Base-by-base conservation (phyloP, 1,140 invertebrate species). In the Hylyphantes graminicola region DNA sequence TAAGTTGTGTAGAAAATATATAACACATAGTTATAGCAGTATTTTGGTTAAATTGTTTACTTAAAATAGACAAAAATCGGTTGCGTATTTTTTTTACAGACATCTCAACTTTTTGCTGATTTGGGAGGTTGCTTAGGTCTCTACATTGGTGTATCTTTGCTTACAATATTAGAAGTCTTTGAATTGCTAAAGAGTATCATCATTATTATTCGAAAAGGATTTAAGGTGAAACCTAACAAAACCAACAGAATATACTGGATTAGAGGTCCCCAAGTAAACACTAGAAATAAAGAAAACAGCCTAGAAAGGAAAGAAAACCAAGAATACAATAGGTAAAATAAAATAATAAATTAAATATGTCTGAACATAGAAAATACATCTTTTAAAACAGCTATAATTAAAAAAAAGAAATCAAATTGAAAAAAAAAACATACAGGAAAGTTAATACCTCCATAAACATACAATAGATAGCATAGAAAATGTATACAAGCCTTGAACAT, bases 51-150 rank as follows among this genome's bases (percentile, higher is more conserved):
- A n/a, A n/a, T n/a, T n/a, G n/a, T n/a, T n/a, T n/a, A n/a, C n/a
- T n/a, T n/a, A n/a, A n/a, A n/a, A n/a, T n/a, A n/a, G n/a, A n/a
- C n/a, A n/a, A n/a, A n/a, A 59, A n/a, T 59, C 11, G 35, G 1
- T 35, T 35, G 7, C 11, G 12, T 9, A 13, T 59, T 76, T 78
- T 17, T n/a, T 57, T 78, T 35, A 10, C 72, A 85, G 85, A 70
- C 76, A 13, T 76, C 85, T 59, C 76, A 85, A 13, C 53, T 85
- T 9, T 85, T 85, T 76, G 85, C 85, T 54, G 77, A 85, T 68
- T 51, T 85, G n/a, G 85, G 85, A 57, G 85, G 85, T 9, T 79
- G 76, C 55, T 68, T 85, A 53, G 85, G 85, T 7, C 63, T 85
- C 4, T 85, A 85, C 67, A 85, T 85, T 15, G 85, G 85, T 13